Percentiles rank a stretch among this genome's conserved stretches.
Conservation (phyloP, 2,113 vertebrate genomes). For the Okapia johnstoni region DNA sequence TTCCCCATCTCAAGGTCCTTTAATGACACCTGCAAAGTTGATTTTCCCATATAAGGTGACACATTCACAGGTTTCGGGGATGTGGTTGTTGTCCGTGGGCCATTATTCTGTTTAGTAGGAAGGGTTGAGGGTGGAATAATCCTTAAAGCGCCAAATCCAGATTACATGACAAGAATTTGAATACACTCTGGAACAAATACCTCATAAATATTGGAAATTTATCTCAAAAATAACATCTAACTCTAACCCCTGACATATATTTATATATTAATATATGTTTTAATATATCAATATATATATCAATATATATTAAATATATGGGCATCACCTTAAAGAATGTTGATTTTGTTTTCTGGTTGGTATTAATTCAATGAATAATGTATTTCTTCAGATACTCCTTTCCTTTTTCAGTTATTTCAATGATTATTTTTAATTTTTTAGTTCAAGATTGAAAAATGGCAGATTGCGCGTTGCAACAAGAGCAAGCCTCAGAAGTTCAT, state of each 20-base stretch:
- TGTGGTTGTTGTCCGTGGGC: not conserved
- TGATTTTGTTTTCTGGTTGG: not conserved
- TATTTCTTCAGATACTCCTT: not conserved
- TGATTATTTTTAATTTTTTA: slow-evolving; percentile 74
- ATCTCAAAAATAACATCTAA: not conserved
- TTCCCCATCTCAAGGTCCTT: not conserved
- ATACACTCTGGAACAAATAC: not conserved
- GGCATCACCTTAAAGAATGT: not conserved
- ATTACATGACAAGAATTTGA: not conserved
- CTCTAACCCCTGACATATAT: not conserved
- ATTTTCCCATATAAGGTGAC: not conserved
- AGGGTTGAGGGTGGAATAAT: not conserved
- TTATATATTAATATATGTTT: not conserved
- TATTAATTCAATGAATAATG: not conserved
- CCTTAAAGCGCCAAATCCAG: not conserved
- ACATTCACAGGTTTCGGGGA: not conserved
- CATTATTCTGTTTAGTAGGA: not conserved
- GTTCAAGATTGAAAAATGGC: slow-evolving; percentile 85
- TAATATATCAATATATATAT: not conserved
- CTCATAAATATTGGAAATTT: not conserved
- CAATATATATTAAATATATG: not conserved
- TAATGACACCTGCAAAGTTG: not conserved
- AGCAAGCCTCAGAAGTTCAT: slow-evolving; percentile 85
- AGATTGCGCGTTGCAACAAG: slow-evolving; percentile 84
- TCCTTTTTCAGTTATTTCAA: not conserved